These are phyloP conservation scores for Palaemon carinicauda DNA, from an alignment of 1,140 invertebrate genomes.

Conservation along the genomic window DNA sequence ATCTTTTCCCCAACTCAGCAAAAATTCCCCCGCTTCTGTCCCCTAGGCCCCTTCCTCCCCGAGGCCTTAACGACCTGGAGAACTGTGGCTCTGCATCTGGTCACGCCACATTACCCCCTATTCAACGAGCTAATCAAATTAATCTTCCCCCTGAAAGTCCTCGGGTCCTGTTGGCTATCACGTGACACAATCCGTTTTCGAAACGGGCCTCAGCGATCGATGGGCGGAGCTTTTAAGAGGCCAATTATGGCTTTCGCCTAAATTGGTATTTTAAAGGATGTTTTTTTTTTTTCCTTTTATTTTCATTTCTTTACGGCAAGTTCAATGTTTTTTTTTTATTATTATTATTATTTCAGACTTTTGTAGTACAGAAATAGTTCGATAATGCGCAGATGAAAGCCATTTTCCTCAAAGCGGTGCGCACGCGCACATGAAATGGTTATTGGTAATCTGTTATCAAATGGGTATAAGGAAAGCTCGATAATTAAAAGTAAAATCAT, in stretches of 20 bases:
- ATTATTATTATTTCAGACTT: no score
- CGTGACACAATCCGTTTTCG: neutral
- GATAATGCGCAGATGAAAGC: neutral
- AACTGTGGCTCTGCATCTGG: neutral
- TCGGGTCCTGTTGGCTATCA: neutral
- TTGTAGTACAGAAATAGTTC: neutral
- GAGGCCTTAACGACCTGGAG: neutral
- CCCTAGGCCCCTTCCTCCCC: neutral
- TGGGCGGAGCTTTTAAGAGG: neutral
- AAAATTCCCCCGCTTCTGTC: neutral
- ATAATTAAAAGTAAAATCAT: no score
- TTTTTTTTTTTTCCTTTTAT: no score
- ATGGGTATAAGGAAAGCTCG: no score
- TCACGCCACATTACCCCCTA: slow-evolving; percentile 20
- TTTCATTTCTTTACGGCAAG: no score
- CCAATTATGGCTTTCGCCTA: neutral
- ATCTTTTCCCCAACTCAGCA: neutral
- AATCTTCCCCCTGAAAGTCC: neutral
- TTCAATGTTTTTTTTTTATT: no score
- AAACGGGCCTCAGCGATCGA: neutral
- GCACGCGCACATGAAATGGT: no score
- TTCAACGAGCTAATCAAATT: slow-evolving; percentile 23
- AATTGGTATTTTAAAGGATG: no score
- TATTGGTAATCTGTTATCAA: no score
- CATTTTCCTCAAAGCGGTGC: no score